These are phyloP conservation scores for Phalloptychus januarius DNA, from an alignment of 2,797 vertebrate species.

Conservation along the genomic window DNA sequence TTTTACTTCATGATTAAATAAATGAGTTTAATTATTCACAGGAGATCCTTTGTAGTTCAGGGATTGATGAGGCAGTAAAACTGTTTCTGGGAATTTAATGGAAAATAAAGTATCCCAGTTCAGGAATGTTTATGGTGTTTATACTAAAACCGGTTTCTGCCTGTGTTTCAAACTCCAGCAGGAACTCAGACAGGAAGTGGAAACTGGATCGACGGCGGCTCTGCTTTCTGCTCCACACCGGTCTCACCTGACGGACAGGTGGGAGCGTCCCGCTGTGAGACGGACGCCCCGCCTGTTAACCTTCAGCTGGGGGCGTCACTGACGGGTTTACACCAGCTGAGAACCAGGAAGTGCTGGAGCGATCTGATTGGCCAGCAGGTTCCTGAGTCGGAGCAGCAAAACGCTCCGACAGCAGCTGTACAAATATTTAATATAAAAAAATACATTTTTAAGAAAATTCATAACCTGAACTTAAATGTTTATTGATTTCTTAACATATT, in stretches of 20 bases:
- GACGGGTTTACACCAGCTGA: neutral
- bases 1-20: no score
- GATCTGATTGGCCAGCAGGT: neutral
- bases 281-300: neutral
- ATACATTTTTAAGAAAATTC: neutral
- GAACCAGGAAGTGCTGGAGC: neutral
- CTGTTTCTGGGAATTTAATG: neutral
- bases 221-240: conserved; percentile 35
- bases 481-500: neutral
- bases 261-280: neutral
- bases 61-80: neutral
- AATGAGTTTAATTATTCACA: no score
- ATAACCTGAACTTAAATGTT: neutral
- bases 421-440: neutral
- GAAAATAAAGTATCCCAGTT: neutral
- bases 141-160: neutral
- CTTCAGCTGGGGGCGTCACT: neutral
- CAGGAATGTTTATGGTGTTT: no score
- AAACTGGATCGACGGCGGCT: neutral
- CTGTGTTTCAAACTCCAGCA: conserved; percentile 22
- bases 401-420: neutral
- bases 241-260: conserved; percentile 49
- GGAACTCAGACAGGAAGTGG: conserved; percentile 1
- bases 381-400: neutral
- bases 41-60: neutral